Conservation (phyloP, 37 sponge, comb jelly and placozoan genomes). For the Haliclona indistincta region DNA sequence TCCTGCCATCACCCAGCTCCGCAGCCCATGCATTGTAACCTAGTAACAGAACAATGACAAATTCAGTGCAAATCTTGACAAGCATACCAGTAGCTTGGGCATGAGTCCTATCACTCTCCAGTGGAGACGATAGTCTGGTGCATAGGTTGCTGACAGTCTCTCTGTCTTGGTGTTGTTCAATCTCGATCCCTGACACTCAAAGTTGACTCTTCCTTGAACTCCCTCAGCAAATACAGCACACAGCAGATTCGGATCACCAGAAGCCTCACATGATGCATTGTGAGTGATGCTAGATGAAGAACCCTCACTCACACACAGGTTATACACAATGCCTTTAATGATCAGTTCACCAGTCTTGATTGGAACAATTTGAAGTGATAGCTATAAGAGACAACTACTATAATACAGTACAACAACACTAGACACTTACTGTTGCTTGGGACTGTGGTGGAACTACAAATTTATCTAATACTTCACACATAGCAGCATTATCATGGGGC, state of each 20-base stretch:
- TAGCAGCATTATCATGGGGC: too few species aligned
- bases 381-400: constrained; percentile 26
- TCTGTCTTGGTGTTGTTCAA: constrained; percentile 63
- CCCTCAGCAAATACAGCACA: constrained; percentile 35
- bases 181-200: constrained; percentile 47
- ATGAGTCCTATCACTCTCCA: constrained; percentile 71
- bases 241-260: neutral
- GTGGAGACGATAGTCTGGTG: constrained; percentile 65
- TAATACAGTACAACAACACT: constrained; percentile 7
- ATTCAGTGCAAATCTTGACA: neutral
- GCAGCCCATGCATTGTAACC: neutral
- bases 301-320: constrained; percentile 31
- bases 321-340: constrained; percentile 58
- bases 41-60: neutral
- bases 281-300: neutral
- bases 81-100: constrained; percentile 72
- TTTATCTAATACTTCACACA: too few species aligned
- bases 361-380: constrained; percentile 54
- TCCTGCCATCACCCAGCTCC: neutral
- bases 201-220: constrained; percentile 55
- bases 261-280: neutral
- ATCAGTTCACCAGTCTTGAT: constrained; percentile 49
- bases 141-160: constrained; percentile 42
- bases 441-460: neutral
- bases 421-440: neutral